Evolutionary conservation across 1,140 invertebrate species (phyloP).

Genomic region (Oryctes rhinoceros): DNA sequence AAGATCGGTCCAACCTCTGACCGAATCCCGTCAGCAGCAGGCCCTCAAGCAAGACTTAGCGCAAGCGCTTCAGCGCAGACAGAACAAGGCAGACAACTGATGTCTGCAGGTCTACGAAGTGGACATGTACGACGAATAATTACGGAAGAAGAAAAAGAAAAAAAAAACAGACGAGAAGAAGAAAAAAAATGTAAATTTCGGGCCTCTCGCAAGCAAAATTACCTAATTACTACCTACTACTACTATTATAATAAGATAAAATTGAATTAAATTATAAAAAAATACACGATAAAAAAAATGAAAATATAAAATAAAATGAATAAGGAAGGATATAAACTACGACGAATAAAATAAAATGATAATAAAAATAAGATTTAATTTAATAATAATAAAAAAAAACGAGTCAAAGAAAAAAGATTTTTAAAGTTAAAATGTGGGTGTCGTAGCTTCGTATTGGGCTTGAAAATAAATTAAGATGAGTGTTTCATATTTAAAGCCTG

Average conservation of each 20-base stretch:
- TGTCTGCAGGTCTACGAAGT: conserved; percentile 50
- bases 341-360: too few species aligned
- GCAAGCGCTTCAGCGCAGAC: conserved; percentile 79
- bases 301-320: not conserved
- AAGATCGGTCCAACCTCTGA: conserved; percentile 84
- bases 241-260: not conserved
- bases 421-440: too few species aligned
- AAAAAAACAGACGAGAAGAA: not conserved
- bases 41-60: conserved; percentile 88
- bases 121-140: conserved; percentile 48
- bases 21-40: conserved; percentile 83
- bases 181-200: not conserved
- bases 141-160: too few species aligned
- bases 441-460: too few species aligned
- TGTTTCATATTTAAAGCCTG: too few species aligned
- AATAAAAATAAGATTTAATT: too few species aligned
- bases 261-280: conserved; percentile 22
- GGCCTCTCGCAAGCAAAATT: conserved; percentile 31
- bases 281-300: conserved; percentile 3
- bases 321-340: not conserved
- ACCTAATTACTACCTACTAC: not conserved
- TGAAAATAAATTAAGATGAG: too few species aligned
- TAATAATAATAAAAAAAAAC: too few species aligned
- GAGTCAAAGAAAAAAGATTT: too few species aligned
- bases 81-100: conserved; percentile 70